Evolutionary conservation across 1,140 invertebrate genomes (phyloP).

Genomic region (Paralvinella palmiformis): DNA sequence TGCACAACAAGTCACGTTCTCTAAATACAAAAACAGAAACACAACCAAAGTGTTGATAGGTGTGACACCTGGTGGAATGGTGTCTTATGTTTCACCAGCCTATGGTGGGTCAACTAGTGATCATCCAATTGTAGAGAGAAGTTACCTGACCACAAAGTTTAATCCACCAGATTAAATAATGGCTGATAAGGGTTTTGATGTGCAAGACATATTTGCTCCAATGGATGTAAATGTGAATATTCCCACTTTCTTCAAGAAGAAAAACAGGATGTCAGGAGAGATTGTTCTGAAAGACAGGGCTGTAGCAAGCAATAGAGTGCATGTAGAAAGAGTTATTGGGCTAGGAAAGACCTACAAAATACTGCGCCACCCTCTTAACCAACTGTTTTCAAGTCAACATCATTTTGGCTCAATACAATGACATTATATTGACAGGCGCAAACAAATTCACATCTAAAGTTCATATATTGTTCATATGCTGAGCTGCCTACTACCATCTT

Average conservation of each 20-base stretch:
- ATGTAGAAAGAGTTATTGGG: slow-evolving; percentile 2
- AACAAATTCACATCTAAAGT: too few relatives aligned
- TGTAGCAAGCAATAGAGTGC: not conserved
- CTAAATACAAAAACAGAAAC: slow-evolving; percentile 22
- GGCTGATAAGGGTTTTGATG: slow-evolving; percentile 12
- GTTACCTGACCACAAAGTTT: not conserved
- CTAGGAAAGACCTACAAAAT: slow-evolving; percentile 2
- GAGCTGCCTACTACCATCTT: too few relatives aligned
- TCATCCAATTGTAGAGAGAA: not conserved
- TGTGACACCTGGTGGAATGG: slow-evolving; percentile 20
- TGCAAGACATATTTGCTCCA: slow-evolving; percentile 5
- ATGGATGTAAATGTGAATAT: slow-evolving; percentile 1
- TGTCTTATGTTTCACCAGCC: slow-evolving; percentile 9
- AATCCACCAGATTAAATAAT: not conserved
- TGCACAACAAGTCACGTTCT: slow-evolving; percentile 24
- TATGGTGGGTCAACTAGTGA: slow-evolving; percentile 1
- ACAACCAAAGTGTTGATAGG: slow-evolving; percentile 23
- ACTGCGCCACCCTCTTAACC: not conserved
- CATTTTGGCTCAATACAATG: too few relatives aligned
- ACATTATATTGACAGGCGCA: too few relatives aligned
- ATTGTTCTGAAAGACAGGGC: not conserved
- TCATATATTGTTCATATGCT: too few relatives aligned
- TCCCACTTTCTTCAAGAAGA: not conserved
- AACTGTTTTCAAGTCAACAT: too few relatives aligned
- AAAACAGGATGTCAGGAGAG: not conserved